Conservation (phyloP, 2,797 vertebrate species). For the Phalloptychus januarius region DNA sequence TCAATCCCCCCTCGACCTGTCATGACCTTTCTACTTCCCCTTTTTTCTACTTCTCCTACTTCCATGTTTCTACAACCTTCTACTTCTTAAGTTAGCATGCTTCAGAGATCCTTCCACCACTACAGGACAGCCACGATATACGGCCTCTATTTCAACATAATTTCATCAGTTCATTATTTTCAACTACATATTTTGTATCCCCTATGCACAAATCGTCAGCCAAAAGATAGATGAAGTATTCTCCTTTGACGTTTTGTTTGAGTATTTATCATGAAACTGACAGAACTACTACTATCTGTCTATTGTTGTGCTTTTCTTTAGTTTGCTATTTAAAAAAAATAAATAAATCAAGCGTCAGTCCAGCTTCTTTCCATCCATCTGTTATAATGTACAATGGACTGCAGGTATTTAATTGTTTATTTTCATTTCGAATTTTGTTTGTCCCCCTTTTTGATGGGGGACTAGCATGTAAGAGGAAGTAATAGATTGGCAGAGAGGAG, state of each 20-base stretch:
- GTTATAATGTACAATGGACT: constrained; percentile 18
- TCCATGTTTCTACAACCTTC: constrained; percentile 39
- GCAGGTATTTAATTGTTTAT: constrained; percentile 28
- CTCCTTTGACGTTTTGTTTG: constrained; percentile 3
- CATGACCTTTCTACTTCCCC: constrained; percentile 26
- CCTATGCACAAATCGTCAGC: constrained; percentile 41
- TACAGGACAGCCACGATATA: constrained; percentile 24
- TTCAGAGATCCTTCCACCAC: constrained; percentile 40
- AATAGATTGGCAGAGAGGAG: constrained; percentile 24
- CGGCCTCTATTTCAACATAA: constrained; percentile 30
- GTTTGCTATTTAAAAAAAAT: constrained; percentile 1
- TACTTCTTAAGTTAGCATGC: constrained; percentile 45
- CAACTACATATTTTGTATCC: constrained; percentile 35
- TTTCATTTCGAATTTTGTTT: constrained; percentile 17
- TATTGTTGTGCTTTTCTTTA: constrained; percentile 3
- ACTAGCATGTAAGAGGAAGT: constrained; percentile 22
- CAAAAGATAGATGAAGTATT: constrained; percentile 30
- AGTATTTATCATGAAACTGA: constrained; percentile 20
- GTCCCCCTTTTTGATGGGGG: constrained; percentile 26
- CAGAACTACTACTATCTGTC: constrained; percentile 23
- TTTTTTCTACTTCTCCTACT: constrained; percentile 26
- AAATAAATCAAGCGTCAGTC: constrained; percentile 5
- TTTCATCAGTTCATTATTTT: constrained; percentile 74
- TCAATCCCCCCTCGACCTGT: constrained; percentile 37
- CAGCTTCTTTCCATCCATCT: neutral